These are phyloP conservation scores for Trilocha varians DNA, from an alignment of 2,888 invertebrate species.

Conservation along the genomic window DNA sequence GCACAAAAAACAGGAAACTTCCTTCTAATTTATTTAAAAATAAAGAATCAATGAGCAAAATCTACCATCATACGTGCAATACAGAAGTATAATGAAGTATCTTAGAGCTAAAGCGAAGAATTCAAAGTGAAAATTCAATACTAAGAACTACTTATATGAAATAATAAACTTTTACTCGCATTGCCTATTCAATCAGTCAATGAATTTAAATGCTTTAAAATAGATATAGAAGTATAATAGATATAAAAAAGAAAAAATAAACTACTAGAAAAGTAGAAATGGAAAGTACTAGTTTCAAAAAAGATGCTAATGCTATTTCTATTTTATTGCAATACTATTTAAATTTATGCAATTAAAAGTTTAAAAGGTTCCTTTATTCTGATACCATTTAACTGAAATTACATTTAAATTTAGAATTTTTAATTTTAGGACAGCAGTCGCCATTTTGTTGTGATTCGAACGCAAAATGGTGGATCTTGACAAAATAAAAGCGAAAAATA, in stretches of 20 bases:
- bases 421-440: not conserved
- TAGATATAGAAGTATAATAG: slow-evolving; percentile 39
- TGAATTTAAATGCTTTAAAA: slow-evolving; percentile 52
- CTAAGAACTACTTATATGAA: slow-evolving; percentile 26
- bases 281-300: slow-evolving; percentile 42
- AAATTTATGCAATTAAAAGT: slow-evolving; percentile 58
- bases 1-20: slow-evolving; percentile 31
- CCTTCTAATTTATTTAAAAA: slow-evolving; percentile 23
- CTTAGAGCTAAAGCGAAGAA: slow-evolving; percentile 28
- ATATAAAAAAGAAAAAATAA: slow-evolving; percentile 35
- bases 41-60: slow-evolving; percentile 35
- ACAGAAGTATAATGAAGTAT: slow-evolving; percentile 23
- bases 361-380: slow-evolving; percentile 49
- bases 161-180: slow-evolving; percentile 19
- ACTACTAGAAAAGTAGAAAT: slow-evolving; percentile 53
- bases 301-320: slow-evolving; percentile 8
- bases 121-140: slow-evolving; percentile 37
- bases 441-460: not conserved
- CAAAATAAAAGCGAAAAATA: not conserved
- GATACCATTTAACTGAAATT: slow-evolving; percentile 21
- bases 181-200: slow-evolving; percentile 52
- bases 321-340: slow-evolving; percentile 1
- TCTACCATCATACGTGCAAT: slow-evolving; percentile 49
- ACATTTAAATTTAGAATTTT: not conserved
- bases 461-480: not conserved